Evolutionary conservation across 2,113 vertebrate genomes (phyloP), one percentile per base, ranked within the genome.

Genomic region (Catharus fuscescens): DNA sequence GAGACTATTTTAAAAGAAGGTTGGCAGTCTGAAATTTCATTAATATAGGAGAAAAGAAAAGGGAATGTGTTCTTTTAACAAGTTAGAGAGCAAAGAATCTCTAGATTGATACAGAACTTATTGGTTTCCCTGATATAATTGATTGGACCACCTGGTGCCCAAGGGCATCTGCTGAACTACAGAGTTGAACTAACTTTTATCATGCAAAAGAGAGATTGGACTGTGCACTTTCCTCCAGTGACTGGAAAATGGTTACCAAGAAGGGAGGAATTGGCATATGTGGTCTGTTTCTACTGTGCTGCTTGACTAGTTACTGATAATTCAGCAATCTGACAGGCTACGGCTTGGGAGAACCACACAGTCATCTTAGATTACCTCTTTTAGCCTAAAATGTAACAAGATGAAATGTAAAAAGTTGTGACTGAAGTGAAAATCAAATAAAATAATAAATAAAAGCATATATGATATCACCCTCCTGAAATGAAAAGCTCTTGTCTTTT

Each of bases 291-390:
- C 94, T 93, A 34, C 80, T 90, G 95, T 91, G 92, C 95, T 97
- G 96, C 95, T 96, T 98, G 95, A 97, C 65, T 96, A 85, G 92
- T 54, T 93, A 83, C 81, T 94, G 90, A 92, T 96, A 94, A 96
- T 97, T 91, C 95, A 95, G 83, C 92, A 95, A 96, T 78, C 52
- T 97, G 96, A 95, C 96, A 97, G 74, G 90, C 76, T 92, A 83
- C 84, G 91, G 81, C 92, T 96, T 86, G 91, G 94, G 96, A 97
- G 57, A 97, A 94, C 44, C 80, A 62, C 86, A 88, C 11, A 91
- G 86, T 96, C 94, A 86, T 95, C 60, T 97, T 89, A 94, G n/a
- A 96, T 96, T 96, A 93, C 91, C 69, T 87, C 45, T 87, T 92
- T 89, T 86, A 90, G 76, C 14, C 74, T 94, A 93, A 95, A 94